Evolutionary conservation across 2,888 invertebrate species (phyloP).

Genomic region (Oscheius onirici): DNA sequence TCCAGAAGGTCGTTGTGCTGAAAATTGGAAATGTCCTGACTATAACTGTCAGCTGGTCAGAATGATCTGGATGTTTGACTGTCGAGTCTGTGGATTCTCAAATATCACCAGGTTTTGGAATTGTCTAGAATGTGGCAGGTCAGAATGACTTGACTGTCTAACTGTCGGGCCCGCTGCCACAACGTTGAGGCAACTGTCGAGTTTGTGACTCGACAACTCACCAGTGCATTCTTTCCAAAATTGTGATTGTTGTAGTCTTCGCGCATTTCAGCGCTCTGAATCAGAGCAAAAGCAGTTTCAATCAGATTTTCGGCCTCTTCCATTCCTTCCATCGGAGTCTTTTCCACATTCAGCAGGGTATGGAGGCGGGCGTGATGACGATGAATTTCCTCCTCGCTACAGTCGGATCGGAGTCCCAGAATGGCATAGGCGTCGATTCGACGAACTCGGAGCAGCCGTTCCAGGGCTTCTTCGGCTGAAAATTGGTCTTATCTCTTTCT

Average conservation of each 20-base stretch:
- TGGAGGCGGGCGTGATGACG: neutral
- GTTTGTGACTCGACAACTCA: no score
- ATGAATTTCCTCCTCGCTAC: conserved; percentile 87
- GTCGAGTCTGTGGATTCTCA: no score
- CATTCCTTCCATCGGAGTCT: conserved; percentile 13
- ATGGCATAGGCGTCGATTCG: conserved; percentile 90
- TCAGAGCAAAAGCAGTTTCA: conserved; percentile 84
- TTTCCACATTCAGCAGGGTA: conserved; percentile 13
- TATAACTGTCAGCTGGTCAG: no score
- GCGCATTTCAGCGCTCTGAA: conserved; percentile 83
- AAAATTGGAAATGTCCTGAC: no score
- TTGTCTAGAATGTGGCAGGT: no score
- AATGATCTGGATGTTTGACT: no score
- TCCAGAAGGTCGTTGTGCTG: conserved; percentile 43
- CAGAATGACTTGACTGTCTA: no score
- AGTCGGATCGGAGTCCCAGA: conserved; percentile 86
- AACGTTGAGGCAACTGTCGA: no score
- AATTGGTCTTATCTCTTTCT: neutral
- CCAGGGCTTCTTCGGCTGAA: conserved; percentile 88
- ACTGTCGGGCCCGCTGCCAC: no score
- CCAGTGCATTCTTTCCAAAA: conserved; percentile 79
- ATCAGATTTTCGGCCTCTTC: conserved; percentile 29
- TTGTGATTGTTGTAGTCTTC: conserved; percentile 68
- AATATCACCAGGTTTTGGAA: no score
- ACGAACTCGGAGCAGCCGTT: conserved; percentile 81